phyloP scores from a whole-genome alignment of 2,888 invertebrate genomes.

The Chymomyza fuscimana region DNA sequence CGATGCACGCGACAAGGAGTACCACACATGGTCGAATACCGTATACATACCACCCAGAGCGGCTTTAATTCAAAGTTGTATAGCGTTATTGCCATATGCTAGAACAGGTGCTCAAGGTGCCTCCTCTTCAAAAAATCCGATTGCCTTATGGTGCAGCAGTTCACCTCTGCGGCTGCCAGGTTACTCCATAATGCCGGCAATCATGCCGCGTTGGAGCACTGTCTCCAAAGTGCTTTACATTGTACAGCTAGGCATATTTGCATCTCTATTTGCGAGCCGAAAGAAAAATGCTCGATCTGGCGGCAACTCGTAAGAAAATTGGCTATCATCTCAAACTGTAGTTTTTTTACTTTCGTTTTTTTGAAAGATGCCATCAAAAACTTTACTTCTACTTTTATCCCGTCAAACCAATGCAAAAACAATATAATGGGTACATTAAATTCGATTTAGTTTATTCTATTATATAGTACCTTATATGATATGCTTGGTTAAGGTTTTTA shows the following conservation, averaged over 20 bases:
- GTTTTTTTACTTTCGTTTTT: too few species aligned
- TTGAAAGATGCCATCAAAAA: too few species aligned
- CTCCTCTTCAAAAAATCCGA: not conserved
- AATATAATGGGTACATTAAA: too few species aligned
- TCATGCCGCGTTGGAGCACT: slow-evolving; percentile 30
- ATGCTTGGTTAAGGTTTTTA: too few species aligned
- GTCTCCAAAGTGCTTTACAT: slow-evolving; percentile 35
- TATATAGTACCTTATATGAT: too few species aligned
- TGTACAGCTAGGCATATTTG: slow-evolving; percentile 52
- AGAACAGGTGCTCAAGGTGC: not conserved
- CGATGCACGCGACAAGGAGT: slow-evolving; percentile 57
- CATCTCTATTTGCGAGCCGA: slow-evolving; percentile 36
- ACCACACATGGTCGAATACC: slow-evolving; percentile 39
- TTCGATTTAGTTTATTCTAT: too few species aligned
- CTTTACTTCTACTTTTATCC: too few species aligned
- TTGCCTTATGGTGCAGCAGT: not conserved
- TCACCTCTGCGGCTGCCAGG: not conserved
- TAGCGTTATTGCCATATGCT: not conserved
- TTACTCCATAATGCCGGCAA: slow-evolving; percentile 7
- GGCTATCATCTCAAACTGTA: too few species aligned
- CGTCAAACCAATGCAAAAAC: too few species aligned
- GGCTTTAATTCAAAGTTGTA: not conserved
- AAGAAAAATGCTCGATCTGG: not conserved
- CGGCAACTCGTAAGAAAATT: not conserved
- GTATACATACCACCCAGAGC: slow-evolving; percentile 15